Evolutionary conservation across 2,888 invertebrate genomes (phyloP), one percentile per base, ranked within the genome.

Genomic region (Spatulosminthurus flaviceps): DNA sequence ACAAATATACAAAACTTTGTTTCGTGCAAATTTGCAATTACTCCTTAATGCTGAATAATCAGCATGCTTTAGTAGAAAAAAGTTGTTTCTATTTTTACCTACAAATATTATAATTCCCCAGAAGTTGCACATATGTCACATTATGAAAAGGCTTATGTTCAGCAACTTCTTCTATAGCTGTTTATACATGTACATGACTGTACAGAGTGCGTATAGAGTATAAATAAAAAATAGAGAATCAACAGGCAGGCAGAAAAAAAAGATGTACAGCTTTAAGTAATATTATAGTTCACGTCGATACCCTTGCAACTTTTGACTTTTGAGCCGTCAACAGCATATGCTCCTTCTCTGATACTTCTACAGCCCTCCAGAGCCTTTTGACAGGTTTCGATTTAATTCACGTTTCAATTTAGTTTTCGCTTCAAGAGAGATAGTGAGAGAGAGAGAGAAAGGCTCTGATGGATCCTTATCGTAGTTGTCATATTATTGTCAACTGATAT

Each of bases 181-280:
- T 51, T 2, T 13, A 51, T 13, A 19, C 16, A 51, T n/a, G 51
- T 51, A 51, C 16, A n/a, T 51, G n/a, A n/a, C n/a, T n/a, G n/a
- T n/a, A n/a, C n/a, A n/a, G n/a, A n/a, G n/a, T n/a, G n/a, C n/a
- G n/a, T n/a, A n/a, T n/a, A n/a, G n/a, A n/a, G n/a, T n/a, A n/a
- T n/a, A n/a, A n/a, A n/a, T n/a, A n/a, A 51, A 19, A 7, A 34
- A 51, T 16, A 19, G 51, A n/a, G 51, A 51, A 51, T 51, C 51
- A 51, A 51, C 51, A 51, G 51, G 51, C 51, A 51, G 51, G n/a
- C 16, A n/a, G n/a, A n/a, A n/a, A n/a, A n/a, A n/a, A n/a, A 51
- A 19, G 51, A 51, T 51, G 16, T 16, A 4, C 16, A 51, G n/a
- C 16, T 2, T 51, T n/a, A n/a, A 51, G 19, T n/a, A 51, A 51